A percentile compares a stretch with the other conserved stretches of the same genome.
Evolutionary conservation across 2,888 invertebrate species (phyloP).

Genomic region (Aspidiotus rigidus): DNA sequence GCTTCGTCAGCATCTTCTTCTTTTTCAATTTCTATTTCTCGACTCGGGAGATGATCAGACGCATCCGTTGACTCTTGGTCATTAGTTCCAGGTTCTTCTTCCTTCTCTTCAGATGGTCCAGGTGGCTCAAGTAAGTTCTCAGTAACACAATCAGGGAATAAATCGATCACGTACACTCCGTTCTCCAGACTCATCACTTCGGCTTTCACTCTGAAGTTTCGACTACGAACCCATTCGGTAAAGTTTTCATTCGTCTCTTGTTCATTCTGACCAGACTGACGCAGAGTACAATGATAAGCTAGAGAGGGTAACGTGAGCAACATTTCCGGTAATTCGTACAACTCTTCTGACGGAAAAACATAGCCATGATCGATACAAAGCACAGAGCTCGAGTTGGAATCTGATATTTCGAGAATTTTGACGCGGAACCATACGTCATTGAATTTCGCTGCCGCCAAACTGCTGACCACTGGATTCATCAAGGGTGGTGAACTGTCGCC

Average conservation of each 20-base stretch:
- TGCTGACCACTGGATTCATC: background rate
- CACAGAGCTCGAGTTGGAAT: background rate
- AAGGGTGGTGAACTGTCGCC: background rate
- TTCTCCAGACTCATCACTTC: background rate
- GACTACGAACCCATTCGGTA: background rate
- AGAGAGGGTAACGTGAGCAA: background rate
- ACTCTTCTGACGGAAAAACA: background rate
- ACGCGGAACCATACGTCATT: background rate
- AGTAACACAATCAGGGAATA: background rate
- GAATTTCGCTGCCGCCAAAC: background rate
- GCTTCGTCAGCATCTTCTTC: no score
- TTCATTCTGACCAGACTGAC: background rate
- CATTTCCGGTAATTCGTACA: constrained; percentile 8
- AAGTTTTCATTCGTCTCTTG: background rate
- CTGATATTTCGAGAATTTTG: background rate
- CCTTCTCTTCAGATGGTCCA: no score
- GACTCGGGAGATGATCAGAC: no score
- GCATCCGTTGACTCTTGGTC: no score
- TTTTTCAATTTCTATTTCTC: no score
- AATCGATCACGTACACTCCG: background rate
- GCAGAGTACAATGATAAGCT: background rate
- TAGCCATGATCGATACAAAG: constrained; percentile 12
- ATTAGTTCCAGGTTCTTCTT: no score
- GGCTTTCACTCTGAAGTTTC: background rate
- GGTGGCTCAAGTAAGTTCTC: no score